Percentiles rank a stretch among this genome's conserved stretches.
phyloP scores from a whole-genome alignment of 2,113 vertebrate species.

The Casuarius casuarius region DNA sequence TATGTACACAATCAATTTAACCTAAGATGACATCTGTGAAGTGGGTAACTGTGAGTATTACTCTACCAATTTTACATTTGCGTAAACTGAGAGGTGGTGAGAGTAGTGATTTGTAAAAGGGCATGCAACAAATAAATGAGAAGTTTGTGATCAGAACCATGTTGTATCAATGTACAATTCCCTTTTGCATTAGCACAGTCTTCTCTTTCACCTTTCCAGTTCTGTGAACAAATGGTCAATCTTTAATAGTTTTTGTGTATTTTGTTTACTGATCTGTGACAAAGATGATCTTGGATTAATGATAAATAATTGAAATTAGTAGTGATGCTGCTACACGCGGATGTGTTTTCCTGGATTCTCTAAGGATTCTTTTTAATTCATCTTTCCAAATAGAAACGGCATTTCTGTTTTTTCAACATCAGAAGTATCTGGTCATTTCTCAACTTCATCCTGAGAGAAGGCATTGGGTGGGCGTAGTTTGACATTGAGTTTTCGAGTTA shows the following conservation, averaged over 20 bases:
- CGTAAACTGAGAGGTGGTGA: not conserved
- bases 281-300: not conserved
- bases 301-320: not conserved
- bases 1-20: not conserved
- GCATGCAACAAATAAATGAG: not conserved
- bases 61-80: not conserved
- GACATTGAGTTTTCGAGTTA: not conserved
- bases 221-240: not conserved
- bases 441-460: not conserved
- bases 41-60: not conserved
- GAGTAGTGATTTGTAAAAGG: not conserved
- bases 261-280: not conserved
- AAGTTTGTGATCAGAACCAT: not conserved
- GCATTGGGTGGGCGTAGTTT: not conserved
- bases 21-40: not conserved
- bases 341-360: not conserved
- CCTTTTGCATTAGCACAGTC: not conserved
- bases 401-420: not conserved
- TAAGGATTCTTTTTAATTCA: not conserved
- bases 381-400: not conserved
- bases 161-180: not conserved
- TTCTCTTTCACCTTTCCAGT: not conserved
- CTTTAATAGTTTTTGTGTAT: not conserved
- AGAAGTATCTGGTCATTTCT: not conserved
- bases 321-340: not conserved